Percentiles rank a stretch among this genome's conserved stretches.
Conservation (phyloP, 1,140 invertebrate species). For the Elymnias hypermnestra region DNA sequence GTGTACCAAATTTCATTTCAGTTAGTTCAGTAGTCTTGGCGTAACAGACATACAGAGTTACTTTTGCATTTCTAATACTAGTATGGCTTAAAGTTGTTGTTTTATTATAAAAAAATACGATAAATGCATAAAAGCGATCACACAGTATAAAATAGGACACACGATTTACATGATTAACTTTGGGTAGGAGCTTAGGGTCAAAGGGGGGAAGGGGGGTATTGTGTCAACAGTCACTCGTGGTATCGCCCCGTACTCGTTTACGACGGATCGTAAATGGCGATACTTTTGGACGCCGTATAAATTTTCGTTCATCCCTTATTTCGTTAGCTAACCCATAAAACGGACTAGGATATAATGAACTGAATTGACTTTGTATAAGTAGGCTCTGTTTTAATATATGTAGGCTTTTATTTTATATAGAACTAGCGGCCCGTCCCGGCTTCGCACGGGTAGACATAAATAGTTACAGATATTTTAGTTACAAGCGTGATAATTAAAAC, state of each 20-base stretch:
- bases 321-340: constrained; percentile 4
- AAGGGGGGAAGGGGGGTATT: background rate
- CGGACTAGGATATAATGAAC: background rate
- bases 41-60: too few relatives aligned
- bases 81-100: too few relatives aligned
- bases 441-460: too few relatives aligned
- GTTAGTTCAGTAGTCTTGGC: too few relatives aligned
- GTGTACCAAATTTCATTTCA: too few relatives aligned
- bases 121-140: background rate
- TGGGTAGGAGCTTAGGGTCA: background rate
- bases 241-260: background rate
- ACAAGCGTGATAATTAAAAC: too few relatives aligned
- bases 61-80: too few relatives aligned
- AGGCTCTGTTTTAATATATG: too few relatives aligned
- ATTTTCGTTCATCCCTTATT: constrained; percentile 7
- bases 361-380: background rate
- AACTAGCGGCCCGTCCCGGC: too few relatives aligned
- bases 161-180: background rate
- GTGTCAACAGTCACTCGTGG: constrained; percentile 8
- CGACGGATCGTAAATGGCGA: constrained; percentile 2
- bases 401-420: too few relatives aligned
- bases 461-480: too few relatives aligned
- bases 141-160: background rate
- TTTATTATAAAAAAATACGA: too few relatives aligned
- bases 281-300: constrained; percentile 3